A percentile compares a stretch with the other conserved stretches of the same genome.
phyloP scores from a whole-genome alignment of 2,113 vertebrate genomes.

The Lepus timidus region DNA sequence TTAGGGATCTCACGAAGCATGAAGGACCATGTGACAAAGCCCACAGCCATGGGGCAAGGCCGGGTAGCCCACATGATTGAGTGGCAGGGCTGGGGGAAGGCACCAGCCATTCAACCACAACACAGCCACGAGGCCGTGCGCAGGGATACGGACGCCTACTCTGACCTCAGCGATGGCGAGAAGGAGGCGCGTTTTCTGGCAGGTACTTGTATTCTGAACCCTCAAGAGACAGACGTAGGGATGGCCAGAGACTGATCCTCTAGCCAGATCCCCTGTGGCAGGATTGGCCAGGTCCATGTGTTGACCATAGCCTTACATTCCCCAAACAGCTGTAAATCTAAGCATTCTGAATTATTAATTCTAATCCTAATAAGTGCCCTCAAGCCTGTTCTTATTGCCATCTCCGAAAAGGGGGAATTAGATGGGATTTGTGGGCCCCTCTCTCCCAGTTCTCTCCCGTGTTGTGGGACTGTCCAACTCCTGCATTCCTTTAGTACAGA shows the following conservation, averaged over 20 bases:
- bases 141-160: conserved; percentile 97
- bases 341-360: not conserved
- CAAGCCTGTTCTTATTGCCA: conserved; percentile 6
- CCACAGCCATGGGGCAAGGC: conserved; percentile 97
- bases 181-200: conserved; percentile 98
- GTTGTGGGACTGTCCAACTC: no score
- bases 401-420: not conserved
- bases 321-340: not conserved
- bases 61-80: conserved; percentile 99
- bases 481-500: not conserved
- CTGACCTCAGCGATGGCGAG: conserved; percentile 97
- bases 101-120: conserved; percentile 90
- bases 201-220: conserved; percentile 86
- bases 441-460: not conserved
- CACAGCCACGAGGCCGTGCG: conserved; percentile 93
- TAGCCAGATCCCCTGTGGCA: not conserved
- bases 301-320: not conserved
- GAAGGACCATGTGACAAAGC: conserved; percentile 99
- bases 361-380: not conserved
- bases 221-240: not conserved
- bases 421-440: not conserved
- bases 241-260: not conserved
- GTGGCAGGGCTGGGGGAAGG: conserved; percentile 98
- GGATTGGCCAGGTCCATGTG: not conserved
- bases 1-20: conserved; percentile 95